A percentile compares a stretch with the other conserved stretches of the same genome.
Evolutionary conservation across 2,888 invertebrate species (phyloP).

Genomic region (Ethmia dodecea): DNA sequence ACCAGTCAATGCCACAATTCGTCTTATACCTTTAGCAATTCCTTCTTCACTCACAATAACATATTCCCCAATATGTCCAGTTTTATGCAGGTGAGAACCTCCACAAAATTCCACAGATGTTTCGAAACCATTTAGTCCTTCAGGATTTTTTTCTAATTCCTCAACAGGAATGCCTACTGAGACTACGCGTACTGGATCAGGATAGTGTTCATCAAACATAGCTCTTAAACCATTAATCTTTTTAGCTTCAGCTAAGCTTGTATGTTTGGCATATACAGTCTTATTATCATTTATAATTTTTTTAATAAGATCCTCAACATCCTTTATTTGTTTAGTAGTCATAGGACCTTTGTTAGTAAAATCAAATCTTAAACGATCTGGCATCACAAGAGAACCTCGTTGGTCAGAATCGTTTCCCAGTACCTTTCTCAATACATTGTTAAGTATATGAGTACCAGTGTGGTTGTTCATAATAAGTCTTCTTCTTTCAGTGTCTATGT

Average conservation of each 20-base stretch:
- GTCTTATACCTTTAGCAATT: conserved; percentile 97
- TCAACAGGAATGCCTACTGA: conserved; percentile 96
- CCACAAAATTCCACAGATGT: conserved; percentile 99
- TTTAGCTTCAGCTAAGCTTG: conserved; percentile 90
- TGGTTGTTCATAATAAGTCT: conserved; percentile 99
- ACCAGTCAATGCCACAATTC: conserved; percentile 98
- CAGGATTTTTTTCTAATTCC: conserved; percentile 90
- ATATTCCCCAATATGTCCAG: conserved; percentile 96
- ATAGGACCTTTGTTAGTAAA: conserved; percentile 97
- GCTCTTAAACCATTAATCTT: conserved; percentile 95
- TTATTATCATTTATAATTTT: conserved; percentile 86
- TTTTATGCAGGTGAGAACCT: conserved; percentile 95
- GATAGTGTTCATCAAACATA: conserved; percentile 99
- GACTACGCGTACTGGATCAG: conserved; percentile 96
- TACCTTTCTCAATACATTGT: conserved; percentile 94
- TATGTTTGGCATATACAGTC: conserved; percentile 92
- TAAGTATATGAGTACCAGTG: conserved; percentile 97
- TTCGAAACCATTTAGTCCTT: conserved; percentile 84
- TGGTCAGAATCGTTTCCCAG: conserved; percentile 95
- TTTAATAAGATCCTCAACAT: conserved; percentile 88
- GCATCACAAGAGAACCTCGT: conserved; percentile 97
- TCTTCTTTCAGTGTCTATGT: conserved; percentile 90
- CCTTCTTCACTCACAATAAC: conserved; percentile 98
- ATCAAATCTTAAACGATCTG: conserved; percentile 97
- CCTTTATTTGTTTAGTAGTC: conserved; percentile 91